Percentiles rank a stretch among this genome's conserved stretches.
Conservation (phyloP, 1,140 invertebrate genomes). For the Cephus cinctus region DNA sequence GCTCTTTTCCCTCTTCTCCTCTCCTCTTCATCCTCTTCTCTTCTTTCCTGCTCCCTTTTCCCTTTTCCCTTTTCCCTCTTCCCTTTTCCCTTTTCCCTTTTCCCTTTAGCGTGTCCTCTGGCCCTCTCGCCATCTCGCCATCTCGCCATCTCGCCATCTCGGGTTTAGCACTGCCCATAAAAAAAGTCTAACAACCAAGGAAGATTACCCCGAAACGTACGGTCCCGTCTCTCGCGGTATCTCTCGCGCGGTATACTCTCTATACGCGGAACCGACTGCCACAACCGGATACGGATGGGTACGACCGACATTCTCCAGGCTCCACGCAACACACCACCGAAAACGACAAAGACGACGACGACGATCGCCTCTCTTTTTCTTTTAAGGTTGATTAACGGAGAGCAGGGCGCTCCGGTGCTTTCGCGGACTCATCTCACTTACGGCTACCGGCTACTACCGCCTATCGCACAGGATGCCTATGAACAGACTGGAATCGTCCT, state of each 20-base stretch:
- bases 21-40: constrained; percentile 8
- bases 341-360: no score
- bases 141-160: constrained; percentile 12
- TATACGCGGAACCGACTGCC: constrained; percentile 3
- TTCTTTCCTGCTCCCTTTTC: constrained; percentile 3
- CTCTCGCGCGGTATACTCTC: background rate
- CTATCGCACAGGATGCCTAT: no score
- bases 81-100: constrained; percentile 11
- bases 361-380: no score
- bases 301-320: constrained; percentile 10
- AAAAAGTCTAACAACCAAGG: constrained; percentile 33
- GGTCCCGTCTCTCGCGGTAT: constrained; percentile 5
- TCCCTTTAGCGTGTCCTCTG: no score
- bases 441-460: no score
- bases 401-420: no score
- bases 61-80: constrained; percentile 11
- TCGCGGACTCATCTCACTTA: no score
- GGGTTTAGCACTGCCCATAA: constrained; percentile 32
- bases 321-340: no score
- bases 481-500: no score
- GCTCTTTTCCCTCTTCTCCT: constrained; percentile 20
- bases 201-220: constrained; percentile 38
- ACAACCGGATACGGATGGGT: background rate
- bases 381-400: no score
- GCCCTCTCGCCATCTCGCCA: no score